Evolutionary conservation across 2,113 vertebrate species (phyloP), one percentile per base, ranked within the genome.

Genomic region (Pipa parva): DNA sequence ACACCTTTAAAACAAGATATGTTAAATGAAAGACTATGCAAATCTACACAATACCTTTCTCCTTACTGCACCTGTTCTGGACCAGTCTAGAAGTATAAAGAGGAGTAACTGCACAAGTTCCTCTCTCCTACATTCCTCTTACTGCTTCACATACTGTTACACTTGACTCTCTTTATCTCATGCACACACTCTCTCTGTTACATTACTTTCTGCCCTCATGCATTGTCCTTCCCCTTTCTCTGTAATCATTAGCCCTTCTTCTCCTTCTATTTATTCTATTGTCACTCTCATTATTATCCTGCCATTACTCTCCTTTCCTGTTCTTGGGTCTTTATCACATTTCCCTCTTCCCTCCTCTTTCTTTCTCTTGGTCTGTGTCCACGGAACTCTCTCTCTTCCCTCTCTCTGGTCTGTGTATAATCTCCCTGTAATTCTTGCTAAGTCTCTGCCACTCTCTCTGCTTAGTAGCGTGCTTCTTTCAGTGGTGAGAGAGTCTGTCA

Each of bases 341-440:
- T 67, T 58, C 51, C 65, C n/a, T 68, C 64, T 55, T 48, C 18
- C 28, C 27, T 50, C 29, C 24, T 59, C 48, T 52, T 29, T 28
- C 56, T 13, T 15, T 52, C 46, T 22, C 58, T 50, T 27, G 63
- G 49, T 64, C 31, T 39, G 50, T 64, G 20, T 57, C 6, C 65
- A 68, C 51, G 24, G 36, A 13, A 24, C 56, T 11, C 55, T 51
- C 65, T 60, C 56, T 68, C 31, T 22, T 36, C 66, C 54, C 45
- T 50, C 64, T 42, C 55, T 52, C 46, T n/a, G n/a, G n/a, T n/a
- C n/a, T 13, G 28, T 20, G 48, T 45, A 24, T 70, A 70, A 70
- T 70, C 66, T 70, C 61, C 52, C 25, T 70, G 66, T 70, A 58
- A 70, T 70, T 70, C 66, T 70, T 70, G 66, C 66, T 70, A 70